Conservation (phyloP, 2,113 vertebrate genomes). For the Zapus hudsonius region DNA sequence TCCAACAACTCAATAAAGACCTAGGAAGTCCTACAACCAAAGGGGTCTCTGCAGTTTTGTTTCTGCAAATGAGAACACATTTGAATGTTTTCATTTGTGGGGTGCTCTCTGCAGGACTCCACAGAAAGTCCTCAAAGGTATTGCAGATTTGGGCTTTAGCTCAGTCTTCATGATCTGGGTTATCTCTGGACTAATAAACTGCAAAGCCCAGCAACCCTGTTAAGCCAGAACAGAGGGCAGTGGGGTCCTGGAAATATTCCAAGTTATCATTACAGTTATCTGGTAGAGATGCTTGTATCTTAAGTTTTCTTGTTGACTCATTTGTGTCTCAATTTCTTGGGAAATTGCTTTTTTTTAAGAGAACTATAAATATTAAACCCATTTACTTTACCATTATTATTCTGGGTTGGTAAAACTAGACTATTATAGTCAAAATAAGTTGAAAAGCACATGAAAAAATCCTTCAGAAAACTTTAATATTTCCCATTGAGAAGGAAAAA, state of each 20-base stretch:
- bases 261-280: not conserved
- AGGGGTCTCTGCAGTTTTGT: not conserved
- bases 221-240: not conserved
- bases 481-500: constrained; percentile 14
- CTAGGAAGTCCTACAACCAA: not conserved
- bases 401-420: not conserved
- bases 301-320: constrained; percentile 24
- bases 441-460: not conserved
- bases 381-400: constrained; percentile 19
- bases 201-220: not conserved
- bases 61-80: not conserved
- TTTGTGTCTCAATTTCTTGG: constrained; percentile 1
- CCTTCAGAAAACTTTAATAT: constrained; percentile 6
- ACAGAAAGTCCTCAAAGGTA: not conserved
- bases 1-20: constrained; percentile 21
- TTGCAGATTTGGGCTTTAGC: not conserved
- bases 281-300: not conserved
- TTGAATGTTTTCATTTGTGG: not conserved
- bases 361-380: not conserved
- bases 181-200: not conserved
- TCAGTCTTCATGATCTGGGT: not conserved
- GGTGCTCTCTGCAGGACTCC: not conserved
- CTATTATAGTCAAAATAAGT: no score
- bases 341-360: constrained; percentile 5
- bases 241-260: not conserved